Conservation (phyloP, 53 echinoderm and acorn worm genomes). For the Holothuria scabra region DNA sequence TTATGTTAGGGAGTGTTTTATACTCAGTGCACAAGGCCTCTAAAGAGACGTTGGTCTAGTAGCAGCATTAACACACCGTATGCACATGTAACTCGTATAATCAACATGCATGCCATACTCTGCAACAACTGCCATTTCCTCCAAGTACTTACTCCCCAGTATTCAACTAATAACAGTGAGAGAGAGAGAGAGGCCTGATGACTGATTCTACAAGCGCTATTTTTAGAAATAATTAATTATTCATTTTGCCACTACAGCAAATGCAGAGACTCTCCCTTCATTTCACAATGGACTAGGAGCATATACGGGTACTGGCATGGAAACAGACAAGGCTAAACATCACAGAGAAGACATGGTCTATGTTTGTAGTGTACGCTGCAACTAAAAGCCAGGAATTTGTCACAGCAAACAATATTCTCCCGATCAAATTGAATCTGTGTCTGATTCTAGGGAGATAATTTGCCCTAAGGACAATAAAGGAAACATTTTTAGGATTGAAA, state of each 20-base stretch:
- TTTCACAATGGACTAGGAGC: neutral
- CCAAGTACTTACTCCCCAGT: slow-evolving; percentile 21
- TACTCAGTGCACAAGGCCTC: slow-evolving; percentile 14
- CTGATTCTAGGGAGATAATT: no score
- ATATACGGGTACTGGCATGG: no score
- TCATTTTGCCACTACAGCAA: slow-evolving; percentile 24
- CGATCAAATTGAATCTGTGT: no score
- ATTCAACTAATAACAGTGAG: slow-evolving; percentile 33
- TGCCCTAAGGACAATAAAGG: no score
- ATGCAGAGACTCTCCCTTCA: neutral
- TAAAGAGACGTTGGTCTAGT: neutral
- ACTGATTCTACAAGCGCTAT: slow-evolving; percentile 40
- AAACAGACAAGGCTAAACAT: no score
- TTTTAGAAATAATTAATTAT: slow-evolving; percentile 50
- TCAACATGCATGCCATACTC: neutral
- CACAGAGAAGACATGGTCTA: no score
- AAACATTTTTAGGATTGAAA: no score
- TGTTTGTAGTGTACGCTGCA: no score
- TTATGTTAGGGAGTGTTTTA: neutral
- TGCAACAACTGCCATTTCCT: slow-evolving; percentile 28
- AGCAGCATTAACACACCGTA: neutral
- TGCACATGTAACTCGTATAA: neutral
- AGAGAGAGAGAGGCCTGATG: slow-evolving; percentile 6
- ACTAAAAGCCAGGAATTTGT: no score
- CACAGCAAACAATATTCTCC: no score